A percentile compares a stretch with the other conserved stretches of the same genome.
phyloP scores from a whole-genome alignment of 1,140 invertebrate species.

The Dinoponera quadriceps region DNA sequence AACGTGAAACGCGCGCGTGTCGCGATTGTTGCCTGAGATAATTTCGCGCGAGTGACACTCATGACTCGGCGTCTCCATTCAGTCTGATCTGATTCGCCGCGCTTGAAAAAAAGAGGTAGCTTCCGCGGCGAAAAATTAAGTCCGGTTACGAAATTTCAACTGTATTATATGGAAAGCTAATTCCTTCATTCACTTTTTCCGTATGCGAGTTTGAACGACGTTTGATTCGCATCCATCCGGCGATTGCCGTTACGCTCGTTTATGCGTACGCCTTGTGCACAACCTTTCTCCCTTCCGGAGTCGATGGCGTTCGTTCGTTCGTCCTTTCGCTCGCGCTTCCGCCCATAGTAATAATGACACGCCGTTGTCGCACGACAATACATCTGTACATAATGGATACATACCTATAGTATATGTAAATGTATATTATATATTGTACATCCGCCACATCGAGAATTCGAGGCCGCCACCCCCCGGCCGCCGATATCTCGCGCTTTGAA shows the following conservation, averaged over 20 bases:
- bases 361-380: slow-evolving; percentile 39
- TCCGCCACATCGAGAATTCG: slow-evolving; percentile 23
- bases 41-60: background rate
- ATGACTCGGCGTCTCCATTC: too few relatives aligned
- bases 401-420: slow-evolving; percentile 42
- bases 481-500: slow-evolving; percentile 53
- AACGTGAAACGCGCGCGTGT: background rate
- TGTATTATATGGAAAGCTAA: too few relatives aligned
- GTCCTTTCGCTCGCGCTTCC: slow-evolving; percentile 27
- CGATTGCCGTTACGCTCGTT: slow-evolving; percentile 19
- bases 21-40: background rate
- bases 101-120: too few relatives aligned
- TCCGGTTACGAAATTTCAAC: too few relatives aligned
- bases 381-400: slow-evolving; percentile 71
- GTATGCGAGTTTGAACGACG: slow-evolving; percentile 13
- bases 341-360: slow-evolving; percentile 51
- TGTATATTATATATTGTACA: slow-evolving; percentile 6
- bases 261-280: slow-evolving; percentile 33
- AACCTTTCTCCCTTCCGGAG: slow-evolving; percentile 14
- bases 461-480: slow-evolving; percentile 22
- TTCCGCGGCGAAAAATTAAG: too few relatives aligned
- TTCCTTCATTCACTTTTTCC: too few relatives aligned
- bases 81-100: too few relatives aligned
- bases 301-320: slow-evolving; percentile 17
- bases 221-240: slow-evolving; percentile 10